phyloP scores from a whole-genome alignment of 2,888 invertebrate species.

The Dendrolimus pini region DNA sequence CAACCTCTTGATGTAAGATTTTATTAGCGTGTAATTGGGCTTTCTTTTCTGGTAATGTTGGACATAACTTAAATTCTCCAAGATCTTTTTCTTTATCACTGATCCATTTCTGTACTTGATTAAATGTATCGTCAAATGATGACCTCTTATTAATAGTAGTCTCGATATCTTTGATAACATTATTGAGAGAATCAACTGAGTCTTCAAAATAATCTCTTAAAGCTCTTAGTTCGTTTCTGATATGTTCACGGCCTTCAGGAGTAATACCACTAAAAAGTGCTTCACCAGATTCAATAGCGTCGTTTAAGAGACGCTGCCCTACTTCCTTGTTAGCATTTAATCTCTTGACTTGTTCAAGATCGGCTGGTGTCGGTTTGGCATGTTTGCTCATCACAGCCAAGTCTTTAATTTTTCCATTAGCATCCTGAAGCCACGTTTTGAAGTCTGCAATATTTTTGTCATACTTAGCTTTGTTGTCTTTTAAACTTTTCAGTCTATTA shows the following conservation, averaged over 20 bases:
- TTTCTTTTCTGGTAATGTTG: conserved; percentile 92
- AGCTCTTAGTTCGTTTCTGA: conserved; percentile 87
- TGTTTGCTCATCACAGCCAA: conserved; percentile 85
- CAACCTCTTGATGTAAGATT: conserved; percentile 89
- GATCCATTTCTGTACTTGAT: conserved; percentile 92
- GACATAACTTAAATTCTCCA: conserved; percentile 82
- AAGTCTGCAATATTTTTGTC: conserved; percentile 81
- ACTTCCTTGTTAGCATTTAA: conserved; percentile 85
- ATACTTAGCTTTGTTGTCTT: conserved; percentile 83
- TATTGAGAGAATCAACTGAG: conserved; percentile 89
- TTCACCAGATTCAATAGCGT: conserved; percentile 91
- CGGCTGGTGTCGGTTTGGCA: conserved; percentile 85
- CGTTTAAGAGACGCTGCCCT: conserved; percentile 86
- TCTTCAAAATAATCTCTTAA: conserved; percentile 90
- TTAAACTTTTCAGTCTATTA: conserved; percentile 83
- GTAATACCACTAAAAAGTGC: conserved; percentile 90
- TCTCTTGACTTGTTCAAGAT: conserved; percentile 85
- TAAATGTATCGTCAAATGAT: conserved; percentile 94
- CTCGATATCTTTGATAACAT: conserved; percentile 91
- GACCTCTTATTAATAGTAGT: conserved; percentile 92
- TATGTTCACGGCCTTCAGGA: conserved; percentile 89
- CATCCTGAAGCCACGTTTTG: conserved; percentile 86
- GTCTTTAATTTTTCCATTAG: conserved; percentile 84
- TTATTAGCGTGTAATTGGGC: conserved; percentile 88
- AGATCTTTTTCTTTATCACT: conserved; percentile 86